A percentile compares a stretch with the other conserved stretches of the same genome.
These are phyloP conservation scores for Gobio gobio DNA, from an alignment of 2,113 vertebrate genomes.

Conservation along the genomic window DNA sequence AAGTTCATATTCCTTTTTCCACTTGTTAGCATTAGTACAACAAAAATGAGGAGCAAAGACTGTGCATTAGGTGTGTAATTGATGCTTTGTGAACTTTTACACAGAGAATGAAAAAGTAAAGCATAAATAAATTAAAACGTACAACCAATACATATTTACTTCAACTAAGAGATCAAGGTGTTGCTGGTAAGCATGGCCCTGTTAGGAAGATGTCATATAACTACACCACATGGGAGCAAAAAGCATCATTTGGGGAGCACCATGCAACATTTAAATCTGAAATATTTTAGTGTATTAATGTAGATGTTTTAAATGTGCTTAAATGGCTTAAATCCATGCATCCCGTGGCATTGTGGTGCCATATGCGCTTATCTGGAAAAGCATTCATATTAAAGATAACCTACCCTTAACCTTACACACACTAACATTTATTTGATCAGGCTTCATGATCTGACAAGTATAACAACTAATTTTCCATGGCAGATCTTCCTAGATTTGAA, in stretches of 20 bases:
- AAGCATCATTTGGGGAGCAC: too few relatives aligned
- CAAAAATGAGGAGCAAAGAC: background rate
- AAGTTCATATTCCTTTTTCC: background rate
- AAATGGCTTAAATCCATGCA: too few relatives aligned
- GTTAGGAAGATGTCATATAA: too few relatives aligned
- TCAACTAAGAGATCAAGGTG: too few relatives aligned
- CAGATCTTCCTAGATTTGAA: background rate
- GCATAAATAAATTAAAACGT: too few relatives aligned
- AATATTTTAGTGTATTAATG: too few relatives aligned
- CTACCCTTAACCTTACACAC: background rate
- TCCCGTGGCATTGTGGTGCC: background rate
- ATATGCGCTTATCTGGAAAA: background rate
- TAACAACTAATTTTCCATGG: background rate
- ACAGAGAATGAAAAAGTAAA: background rate
- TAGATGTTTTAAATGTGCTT: too few relatives aligned
- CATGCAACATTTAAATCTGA: too few relatives aligned
- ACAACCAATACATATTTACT: too few relatives aligned
- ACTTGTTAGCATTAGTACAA: background rate
- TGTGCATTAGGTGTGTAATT: background rate
- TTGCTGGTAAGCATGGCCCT: too few relatives aligned
- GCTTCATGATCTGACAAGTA: background rate
- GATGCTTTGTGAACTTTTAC: background rate
- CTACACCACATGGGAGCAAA: too few relatives aligned
- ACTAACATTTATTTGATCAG: background rate
- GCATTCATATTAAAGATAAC: background rate